A percentile compares a stretch with the other conserved stretches of the same genome.
Evolutionary conservation across 2,797 vertebrate species (phyloP).

Genomic region (Antennarius maculatus): DNA sequence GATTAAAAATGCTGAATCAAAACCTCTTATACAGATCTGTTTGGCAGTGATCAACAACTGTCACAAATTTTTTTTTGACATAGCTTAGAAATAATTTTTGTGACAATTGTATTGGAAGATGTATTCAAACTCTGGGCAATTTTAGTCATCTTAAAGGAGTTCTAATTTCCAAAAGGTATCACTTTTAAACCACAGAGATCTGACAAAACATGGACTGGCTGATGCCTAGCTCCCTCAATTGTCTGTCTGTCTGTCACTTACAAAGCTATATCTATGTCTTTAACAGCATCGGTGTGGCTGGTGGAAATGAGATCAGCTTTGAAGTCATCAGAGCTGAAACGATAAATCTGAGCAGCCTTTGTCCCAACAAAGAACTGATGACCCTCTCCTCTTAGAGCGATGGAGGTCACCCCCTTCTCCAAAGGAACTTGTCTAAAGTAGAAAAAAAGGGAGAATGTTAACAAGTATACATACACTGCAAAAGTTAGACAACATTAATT

Average conservation of each 20-base stretch:
- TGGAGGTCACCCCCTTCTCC: constrained; percentile 87
- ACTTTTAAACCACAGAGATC: no score
- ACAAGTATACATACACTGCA: no score
- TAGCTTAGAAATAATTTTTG: no score
- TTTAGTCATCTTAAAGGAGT: no score
- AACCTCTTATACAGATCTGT: no score
- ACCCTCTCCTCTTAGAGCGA: constrained; percentile 82
- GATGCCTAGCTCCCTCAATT: neutral
- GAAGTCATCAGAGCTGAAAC: constrained; percentile 80
- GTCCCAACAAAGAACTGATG: constrained; percentile 89
- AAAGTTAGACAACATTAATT: neutral
- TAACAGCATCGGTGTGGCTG: constrained; percentile 84
- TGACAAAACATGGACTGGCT: neutral
- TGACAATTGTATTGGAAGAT: no score
- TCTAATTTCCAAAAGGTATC: no score
- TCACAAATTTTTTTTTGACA: no score
- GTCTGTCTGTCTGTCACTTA: constrained; percentile 75
- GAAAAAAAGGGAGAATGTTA: neutral
- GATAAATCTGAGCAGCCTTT: constrained; percentile 84
- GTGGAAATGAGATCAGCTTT: constrained; percentile 84
- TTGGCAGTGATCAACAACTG: no score
- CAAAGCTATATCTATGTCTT: constrained; percentile 85
- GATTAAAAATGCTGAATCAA: no score
- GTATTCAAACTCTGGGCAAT: no score
- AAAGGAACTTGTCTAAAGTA: constrained; percentile 83